Conservation (phyloP, 2,888 invertebrate species). For the Philereme vetulata region DNA sequence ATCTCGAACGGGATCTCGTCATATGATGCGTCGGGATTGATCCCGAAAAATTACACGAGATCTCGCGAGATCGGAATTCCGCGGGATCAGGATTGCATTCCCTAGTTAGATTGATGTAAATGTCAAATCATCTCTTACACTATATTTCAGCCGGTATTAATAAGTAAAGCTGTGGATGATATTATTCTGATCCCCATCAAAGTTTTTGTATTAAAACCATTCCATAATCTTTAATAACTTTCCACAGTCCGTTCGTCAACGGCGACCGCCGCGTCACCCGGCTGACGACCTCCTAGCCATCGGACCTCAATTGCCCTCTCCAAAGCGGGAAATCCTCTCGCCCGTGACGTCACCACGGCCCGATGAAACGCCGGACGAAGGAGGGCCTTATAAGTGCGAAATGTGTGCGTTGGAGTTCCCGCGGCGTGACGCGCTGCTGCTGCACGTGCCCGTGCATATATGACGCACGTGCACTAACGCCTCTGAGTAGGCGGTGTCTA, state of each 20-base stretch:
- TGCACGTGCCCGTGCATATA: slow-evolving; percentile 92
- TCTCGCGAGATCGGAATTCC: too few relatives aligned
- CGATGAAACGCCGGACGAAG: slow-evolving; percentile 56
- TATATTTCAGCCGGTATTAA: too few relatives aligned
- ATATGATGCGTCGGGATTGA: too few relatives aligned
- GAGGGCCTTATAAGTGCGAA: slow-evolving; percentile 89
- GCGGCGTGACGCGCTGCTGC: slow-evolving; percentile 87
- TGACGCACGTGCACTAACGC: slow-evolving; percentile 66
- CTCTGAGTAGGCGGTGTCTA: slow-evolving; percentile 11
- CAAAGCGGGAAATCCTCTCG: slow-evolving; percentile 33
- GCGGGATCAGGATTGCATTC: too few relatives aligned
- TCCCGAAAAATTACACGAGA: too few relatives aligned
- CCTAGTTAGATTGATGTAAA: too few relatives aligned
- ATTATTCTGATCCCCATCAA: too few relatives aligned
- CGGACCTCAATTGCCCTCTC: slow-evolving; percentile 44
- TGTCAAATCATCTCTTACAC: too few relatives aligned
- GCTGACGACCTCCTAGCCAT: slow-evolving; percentile 74
- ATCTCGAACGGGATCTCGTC: too few relatives aligned
- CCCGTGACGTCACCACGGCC: slow-evolving; percentile 27
- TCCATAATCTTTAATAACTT: too few relatives aligned
- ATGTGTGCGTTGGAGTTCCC: slow-evolving; percentile 92
- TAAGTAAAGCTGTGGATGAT: too few relatives aligned
- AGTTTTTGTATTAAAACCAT: too few relatives aligned
- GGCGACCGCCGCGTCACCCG: slow-evolving; percentile 68
- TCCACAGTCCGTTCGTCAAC: slow-evolving; percentile 42